A percentile compares a stretch with the other conserved stretches of the same genome.
Conservation (phyloP, 2,113 vertebrate genomes). For the Rhinogobius similis region DNA sequence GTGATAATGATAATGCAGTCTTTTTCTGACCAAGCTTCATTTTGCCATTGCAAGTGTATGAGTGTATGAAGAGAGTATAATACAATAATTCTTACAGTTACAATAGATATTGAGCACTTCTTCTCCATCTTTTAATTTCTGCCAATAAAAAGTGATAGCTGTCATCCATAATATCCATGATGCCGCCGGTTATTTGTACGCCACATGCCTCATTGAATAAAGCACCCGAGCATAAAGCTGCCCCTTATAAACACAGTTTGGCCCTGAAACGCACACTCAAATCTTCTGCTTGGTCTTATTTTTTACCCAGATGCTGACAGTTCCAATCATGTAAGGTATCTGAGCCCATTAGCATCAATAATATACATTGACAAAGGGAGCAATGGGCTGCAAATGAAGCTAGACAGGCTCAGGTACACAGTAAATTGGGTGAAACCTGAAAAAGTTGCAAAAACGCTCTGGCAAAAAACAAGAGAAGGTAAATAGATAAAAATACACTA, state of each 20-base stretch:
- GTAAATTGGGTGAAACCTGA: conserved; percentile 48
- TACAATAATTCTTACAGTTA: not conserved
- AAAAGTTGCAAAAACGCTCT: conserved; percentile 29
- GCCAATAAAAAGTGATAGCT: conserved; percentile 76
- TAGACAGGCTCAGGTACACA: conserved; percentile 33
- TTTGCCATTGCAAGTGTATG: not conserved
- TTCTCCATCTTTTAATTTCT: conserved; percentile 66
- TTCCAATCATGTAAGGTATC: conserved; percentile 57
- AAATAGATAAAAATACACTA: not conserved
- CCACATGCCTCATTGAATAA: conserved; percentile 26
- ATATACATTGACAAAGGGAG: conserved; percentile 51
- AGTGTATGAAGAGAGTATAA: not conserved
- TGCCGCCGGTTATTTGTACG: conserved; percentile 51
- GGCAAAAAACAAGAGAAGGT: not conserved
- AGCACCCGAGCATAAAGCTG: conserved; percentile 45
- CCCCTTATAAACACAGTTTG: conserved; percentile 23
- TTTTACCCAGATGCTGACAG: conserved; percentile 57
- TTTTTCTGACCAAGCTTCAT: not conserved
- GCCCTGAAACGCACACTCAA: conserved; percentile 13
- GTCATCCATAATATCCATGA: conserved; percentile 68
- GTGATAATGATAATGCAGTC: not conserved
- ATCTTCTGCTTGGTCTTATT: conserved; percentile 46
- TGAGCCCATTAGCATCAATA: conserved; percentile 55
- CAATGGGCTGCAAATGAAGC: conserved; percentile 53
- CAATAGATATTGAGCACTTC: not conserved